phyloP scores from a whole-genome alignment of 2,797 vertebrate genomes.

The Amniataba percoides region DNA sequence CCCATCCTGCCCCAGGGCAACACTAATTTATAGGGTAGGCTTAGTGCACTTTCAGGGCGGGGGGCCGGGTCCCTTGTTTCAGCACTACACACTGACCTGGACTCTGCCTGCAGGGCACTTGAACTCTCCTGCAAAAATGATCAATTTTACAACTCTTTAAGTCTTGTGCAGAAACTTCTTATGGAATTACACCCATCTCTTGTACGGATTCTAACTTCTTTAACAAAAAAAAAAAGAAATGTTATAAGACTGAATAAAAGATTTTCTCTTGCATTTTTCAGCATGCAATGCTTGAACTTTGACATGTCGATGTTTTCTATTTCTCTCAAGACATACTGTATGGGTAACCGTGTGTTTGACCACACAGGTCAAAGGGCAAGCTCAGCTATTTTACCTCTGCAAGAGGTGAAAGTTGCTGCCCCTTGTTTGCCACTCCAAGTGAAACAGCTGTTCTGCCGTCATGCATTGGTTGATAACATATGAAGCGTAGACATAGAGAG shows the following conservation, averaged over 20 bases:
- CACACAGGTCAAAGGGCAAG: conserved; percentile 25
- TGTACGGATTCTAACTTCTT: background rate
- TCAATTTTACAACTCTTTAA: background rate
- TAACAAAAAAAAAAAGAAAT: background rate
- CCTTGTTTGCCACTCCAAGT: conserved; percentile 4
- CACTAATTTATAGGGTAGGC: conserved; percentile 43
- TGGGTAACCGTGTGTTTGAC: conserved; percentile 18
- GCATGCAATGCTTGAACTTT: background rate
- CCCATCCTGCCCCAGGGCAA: conserved; percentile 13
- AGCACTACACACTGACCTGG: background rate
- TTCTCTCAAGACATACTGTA: background rate
- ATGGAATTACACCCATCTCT: background rate
- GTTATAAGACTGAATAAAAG: background rate
- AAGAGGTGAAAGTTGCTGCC: conserved; percentile 20
- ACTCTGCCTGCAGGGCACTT: conserved; percentile 19
- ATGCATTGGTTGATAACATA: background rate
- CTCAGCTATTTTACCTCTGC: conserved; percentile 31
- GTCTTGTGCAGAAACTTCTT: background rate
- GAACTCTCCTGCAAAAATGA: background rate
- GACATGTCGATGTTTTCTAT: conserved; percentile 1
- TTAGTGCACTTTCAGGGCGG: background rate
- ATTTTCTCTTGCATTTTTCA: background rate
- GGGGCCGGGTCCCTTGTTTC: conserved; percentile 22
- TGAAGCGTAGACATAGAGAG: background rate
- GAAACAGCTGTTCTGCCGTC: conserved; percentile 18